Evolutionary conservation across 2,113 vertebrate species (phyloP).

Genomic region (Salvelinus fontinalis): DNA sequence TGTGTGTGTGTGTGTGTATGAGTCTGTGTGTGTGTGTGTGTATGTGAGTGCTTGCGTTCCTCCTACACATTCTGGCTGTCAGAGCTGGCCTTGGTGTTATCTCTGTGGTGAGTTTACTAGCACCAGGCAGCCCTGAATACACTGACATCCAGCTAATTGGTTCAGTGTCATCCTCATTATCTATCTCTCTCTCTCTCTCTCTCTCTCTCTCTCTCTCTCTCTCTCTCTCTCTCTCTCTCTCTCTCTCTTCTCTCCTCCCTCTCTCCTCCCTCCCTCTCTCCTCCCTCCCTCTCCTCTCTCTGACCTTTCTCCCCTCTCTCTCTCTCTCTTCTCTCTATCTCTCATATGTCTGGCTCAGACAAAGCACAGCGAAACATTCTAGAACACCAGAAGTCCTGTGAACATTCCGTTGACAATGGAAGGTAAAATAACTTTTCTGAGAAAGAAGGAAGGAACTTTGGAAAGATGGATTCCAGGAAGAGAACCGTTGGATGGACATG

Average conservation of each 20-base stretch:
- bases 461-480: too few species aligned
- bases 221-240: background rate
- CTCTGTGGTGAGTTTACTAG: too few species aligned
- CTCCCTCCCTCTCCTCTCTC: background rate
- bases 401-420: too few species aligned
- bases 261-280: too few species aligned
- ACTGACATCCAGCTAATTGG: constrained; percentile 43
- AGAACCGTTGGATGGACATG: too few species aligned
- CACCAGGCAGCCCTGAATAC: background rate
- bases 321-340: background rate
- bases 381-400: too few species aligned
- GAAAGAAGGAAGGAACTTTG: too few species aligned
- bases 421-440: too few species aligned
- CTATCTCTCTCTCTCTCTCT: constrained; percentile 18
- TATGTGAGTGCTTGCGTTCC: background rate
- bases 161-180: constrained; percentile 36
- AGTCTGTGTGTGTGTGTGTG: too few species aligned
- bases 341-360: too few species aligned
- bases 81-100: background rate
- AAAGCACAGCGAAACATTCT: too few species aligned
- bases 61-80: background rate
- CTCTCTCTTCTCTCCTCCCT: constrained; percentile 22
- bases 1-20: too few species aligned
- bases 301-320: background rate
- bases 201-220: background rate